These are phyloP conservation scores for Pterocles burchelli DNA, from an alignment of 2,113 vertebrate species.

Conservation along the genomic window DNA sequence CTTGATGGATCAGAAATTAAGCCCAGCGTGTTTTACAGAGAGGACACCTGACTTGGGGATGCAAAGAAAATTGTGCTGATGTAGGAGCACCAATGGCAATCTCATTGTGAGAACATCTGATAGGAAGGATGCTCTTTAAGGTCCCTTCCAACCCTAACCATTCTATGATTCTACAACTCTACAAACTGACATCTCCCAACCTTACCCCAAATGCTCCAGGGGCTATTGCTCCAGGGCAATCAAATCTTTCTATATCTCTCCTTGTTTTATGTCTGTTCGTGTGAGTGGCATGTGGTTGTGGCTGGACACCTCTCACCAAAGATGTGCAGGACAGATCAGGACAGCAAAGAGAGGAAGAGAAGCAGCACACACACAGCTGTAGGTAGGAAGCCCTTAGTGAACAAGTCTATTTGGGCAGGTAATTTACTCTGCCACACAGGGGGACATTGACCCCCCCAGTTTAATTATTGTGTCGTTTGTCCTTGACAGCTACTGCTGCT, in stretches of 20 bases:
- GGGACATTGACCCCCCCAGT: constrained; percentile 14
- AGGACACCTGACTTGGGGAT: too few species aligned
- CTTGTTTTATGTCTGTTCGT: not conserved
- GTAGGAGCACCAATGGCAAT: not conserved
- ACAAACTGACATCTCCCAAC: not conserved
- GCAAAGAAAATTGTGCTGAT: not conserved
- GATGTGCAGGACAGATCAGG: not conserved
- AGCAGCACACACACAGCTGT: not conserved
- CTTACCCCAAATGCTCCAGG: not conserved
- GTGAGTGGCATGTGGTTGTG: accelerated
- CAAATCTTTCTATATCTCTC: not conserved
- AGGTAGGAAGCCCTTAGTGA: not conserved
- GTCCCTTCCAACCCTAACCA: too few species aligned
- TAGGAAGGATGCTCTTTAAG: not conserved
- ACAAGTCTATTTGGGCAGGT: constrained; percentile 3
- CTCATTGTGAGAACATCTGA: not conserved
- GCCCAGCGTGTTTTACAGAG: not conserved
- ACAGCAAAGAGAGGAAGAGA: not conserved
- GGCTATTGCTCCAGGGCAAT: not conserved
- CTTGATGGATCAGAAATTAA: not conserved
- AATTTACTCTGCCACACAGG: not conserved
- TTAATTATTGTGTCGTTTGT: constrained; percentile 59
- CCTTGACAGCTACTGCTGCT: constrained; percentile 55
- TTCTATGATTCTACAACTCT: too few species aligned
- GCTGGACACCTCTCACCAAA: not conserved